Base-by-base conservation (phyloP, 1,140 invertebrate genomes). In the Diachasmimorpha longicaudata region DNA sequence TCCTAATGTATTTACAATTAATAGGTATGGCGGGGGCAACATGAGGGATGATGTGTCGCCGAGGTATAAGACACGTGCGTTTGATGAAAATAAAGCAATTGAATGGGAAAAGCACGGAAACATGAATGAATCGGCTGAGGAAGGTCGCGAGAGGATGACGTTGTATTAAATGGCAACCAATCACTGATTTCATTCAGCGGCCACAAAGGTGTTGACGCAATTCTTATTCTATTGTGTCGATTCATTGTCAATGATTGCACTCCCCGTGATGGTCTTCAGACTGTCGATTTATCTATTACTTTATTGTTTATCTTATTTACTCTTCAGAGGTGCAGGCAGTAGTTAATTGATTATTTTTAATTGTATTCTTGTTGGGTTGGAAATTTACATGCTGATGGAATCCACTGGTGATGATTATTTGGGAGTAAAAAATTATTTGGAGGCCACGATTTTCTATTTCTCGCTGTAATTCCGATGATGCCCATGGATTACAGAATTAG, bases 401-500 rank as follows among this genome's bases (percentile, higher is more conserved):
- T 52, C 16, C 14, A 52, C 14, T 52, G 11, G 16, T 42, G 39
- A 42, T 42, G n/a, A 13, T 52, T 52, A 14, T 52, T 52, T 9
- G 9, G 9, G 9, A 16, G 5, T 52, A 52, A 16, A 52, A 48
- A 70, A 46, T 70, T 70, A 19, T 25, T n/a, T 52, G 52, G 19
- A 52, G 48, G 31, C 44, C 25, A 67, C 63, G 13, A 13, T 66
- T 63, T 13, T 23, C 23, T 6, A 25, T 44, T 23, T 73, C 58
- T 46, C 63, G 25, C 42, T 42, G 14, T 14, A 68, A 46, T 48
- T 68, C 44, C 36, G 16, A 2, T n/a, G 23, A 3, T 55, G 9
- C 23, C n/a, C 19, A 58, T 19, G n/a, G 76, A 79, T 90, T 95
- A 99, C 82, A 99, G 92, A 89, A 99, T 99, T 88, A 98, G 93